A percentile compares a stretch with the other conserved stretches of the same genome.
Conservation (phyloP, 2,888 invertebrate species). For the Brachypterus glaber region DNA sequence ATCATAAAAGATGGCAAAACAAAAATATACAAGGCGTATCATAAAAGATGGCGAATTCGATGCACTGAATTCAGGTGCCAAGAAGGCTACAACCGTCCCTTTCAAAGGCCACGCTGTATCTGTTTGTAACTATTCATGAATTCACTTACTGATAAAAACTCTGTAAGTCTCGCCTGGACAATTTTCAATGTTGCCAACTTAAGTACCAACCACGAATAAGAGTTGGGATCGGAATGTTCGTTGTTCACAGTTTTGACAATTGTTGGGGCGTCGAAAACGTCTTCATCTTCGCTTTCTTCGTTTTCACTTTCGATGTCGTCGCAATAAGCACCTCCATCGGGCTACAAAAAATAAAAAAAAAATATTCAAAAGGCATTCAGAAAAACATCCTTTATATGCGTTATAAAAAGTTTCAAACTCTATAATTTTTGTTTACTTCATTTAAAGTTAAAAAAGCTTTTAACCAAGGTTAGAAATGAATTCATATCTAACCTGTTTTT, state of each 20-base stretch:
- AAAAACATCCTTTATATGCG: no score
- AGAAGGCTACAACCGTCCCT: no score
- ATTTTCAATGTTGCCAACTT: slow-evolving; percentile 80
- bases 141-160: slow-evolving; percentile 55
- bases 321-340: slow-evolving; percentile 55
- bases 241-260: slow-evolving; percentile 52
- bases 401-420: no score
- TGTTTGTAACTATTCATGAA: background rate
- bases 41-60: no score
- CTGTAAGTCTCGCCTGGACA: slow-evolving; percentile 72
- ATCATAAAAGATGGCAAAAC: no score
- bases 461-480: no score
- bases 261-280: slow-evolving; percentile 56
- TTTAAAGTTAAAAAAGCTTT: no score
- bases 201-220: slow-evolving; percentile 93
- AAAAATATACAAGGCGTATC: no score
- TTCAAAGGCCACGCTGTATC: background rate
- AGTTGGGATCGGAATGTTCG: slow-evolving; percentile 87
- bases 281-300: slow-evolving; percentile 70
- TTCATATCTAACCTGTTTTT: no score
- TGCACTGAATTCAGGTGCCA: no score
- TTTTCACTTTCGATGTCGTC: slow-evolving; percentile 63
- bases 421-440: no score
- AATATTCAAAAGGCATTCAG: background rate
- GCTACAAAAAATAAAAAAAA: slow-evolving; percentile 41